A percentile compares a stretch with the other conserved stretches of the same genome.
Conservation (phyloP, 2,797 vertebrate genomes). For the Astyanax mexicanus region DNA sequence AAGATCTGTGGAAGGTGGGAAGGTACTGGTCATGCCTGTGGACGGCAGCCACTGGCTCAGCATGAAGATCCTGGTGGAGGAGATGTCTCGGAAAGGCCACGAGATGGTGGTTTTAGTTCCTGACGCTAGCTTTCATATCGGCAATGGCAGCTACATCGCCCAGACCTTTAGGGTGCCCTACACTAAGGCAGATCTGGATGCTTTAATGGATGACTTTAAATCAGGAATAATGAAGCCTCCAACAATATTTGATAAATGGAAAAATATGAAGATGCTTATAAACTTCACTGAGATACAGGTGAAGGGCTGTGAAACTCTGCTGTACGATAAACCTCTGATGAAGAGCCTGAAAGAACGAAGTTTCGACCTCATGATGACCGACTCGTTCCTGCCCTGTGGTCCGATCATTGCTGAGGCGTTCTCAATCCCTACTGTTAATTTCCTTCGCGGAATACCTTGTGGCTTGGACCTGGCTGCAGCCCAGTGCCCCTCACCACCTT, state of each 20-base stretch:
- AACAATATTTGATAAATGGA: slow-evolving; percentile 46
- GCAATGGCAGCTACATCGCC: slow-evolving; percentile 61
- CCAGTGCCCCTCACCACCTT: slow-evolving; percentile 72
- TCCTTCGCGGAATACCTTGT: slow-evolving; percentile 75
- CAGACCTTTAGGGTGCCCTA: slow-evolving; percentile 53
- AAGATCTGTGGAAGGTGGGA: slow-evolving; percentile 65
- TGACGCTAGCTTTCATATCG: slow-evolving; percentile 71
- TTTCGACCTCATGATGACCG: slow-evolving; percentile 76
- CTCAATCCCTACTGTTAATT: slow-evolving; percentile 75
- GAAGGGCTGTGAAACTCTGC: slow-evolving; percentile 68
- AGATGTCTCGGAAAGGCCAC: slow-evolving; percentile 70
- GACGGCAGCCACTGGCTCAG: slow-evolving; percentile 83
- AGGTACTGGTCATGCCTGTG: slow-evolving; percentile 76
- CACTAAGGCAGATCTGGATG: slow-evolving; percentile 58
- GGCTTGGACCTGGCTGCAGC: slow-evolving; percentile 65
- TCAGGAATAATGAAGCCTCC: not conserved
- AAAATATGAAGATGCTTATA: slow-evolving; percentile 57
- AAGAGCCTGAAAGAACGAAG: slow-evolving; percentile 57
- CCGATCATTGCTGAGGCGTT: slow-evolving; percentile 70
- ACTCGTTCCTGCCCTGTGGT: slow-evolving; percentile 83
- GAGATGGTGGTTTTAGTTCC: slow-evolving; percentile 74
- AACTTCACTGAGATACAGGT: slow-evolving; percentile 64
- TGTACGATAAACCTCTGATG: slow-evolving; percentile 68
- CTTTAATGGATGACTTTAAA: fast-evolving
- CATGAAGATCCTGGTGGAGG: slow-evolving; percentile 66